A percentile compares a stretch with the other conserved stretches of the same genome.
phyloP scores from a whole-genome alignment of 2,888 invertebrate species.

The Hecatera dysodea region DNA sequence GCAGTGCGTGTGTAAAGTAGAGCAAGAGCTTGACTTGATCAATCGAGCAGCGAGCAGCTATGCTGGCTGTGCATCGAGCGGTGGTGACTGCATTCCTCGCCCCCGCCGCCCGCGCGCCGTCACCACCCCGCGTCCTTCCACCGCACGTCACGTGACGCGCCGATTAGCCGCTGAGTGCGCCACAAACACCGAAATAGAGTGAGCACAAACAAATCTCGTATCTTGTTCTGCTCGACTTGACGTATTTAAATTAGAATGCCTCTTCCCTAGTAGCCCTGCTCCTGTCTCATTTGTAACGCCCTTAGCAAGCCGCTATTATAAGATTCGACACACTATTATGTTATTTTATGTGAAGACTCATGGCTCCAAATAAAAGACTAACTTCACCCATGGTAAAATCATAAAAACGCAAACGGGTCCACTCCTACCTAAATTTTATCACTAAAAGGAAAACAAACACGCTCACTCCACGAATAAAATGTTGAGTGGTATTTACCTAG shows the following conservation, averaged over 20 bases:
- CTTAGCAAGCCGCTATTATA: background rate
- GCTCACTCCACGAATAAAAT: background rate
- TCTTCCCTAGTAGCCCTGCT: slow-evolving; percentile 66
- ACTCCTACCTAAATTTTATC: background rate
- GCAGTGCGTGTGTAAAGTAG: slow-evolving; percentile 63
- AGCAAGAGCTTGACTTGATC: slow-evolving; percentile 74
- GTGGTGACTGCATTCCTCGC: slow-evolving; percentile 89
- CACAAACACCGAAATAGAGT: slow-evolving; percentile 90
- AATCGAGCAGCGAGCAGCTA: slow-evolving; percentile 83
- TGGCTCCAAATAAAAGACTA: background rate
- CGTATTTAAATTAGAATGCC: slow-evolving; percentile 80
- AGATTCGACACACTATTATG: background rate
- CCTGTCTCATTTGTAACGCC: background rate
- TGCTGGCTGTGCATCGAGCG: slow-evolving; percentile 83
- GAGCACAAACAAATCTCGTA: slow-evolving; percentile 78
- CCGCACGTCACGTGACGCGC: slow-evolving; percentile 89
- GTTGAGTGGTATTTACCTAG: background rate
- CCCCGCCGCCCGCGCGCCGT: slow-evolving; percentile 75
- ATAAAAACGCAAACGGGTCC: background rate
- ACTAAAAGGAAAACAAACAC: background rate
- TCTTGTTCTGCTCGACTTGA: slow-evolving; percentile 70
- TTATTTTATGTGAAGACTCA: background rate
- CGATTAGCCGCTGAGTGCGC: slow-evolving; percentile 90
- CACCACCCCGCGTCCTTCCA: slow-evolving; percentile 87
- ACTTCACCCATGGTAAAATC: background rate